A percentile compares a stretch with the other conserved stretches of the same genome.
Evolutionary conservation across 2,113 vertebrate species (phyloP).

Genomic region (Nycticebus coucang): DNA sequence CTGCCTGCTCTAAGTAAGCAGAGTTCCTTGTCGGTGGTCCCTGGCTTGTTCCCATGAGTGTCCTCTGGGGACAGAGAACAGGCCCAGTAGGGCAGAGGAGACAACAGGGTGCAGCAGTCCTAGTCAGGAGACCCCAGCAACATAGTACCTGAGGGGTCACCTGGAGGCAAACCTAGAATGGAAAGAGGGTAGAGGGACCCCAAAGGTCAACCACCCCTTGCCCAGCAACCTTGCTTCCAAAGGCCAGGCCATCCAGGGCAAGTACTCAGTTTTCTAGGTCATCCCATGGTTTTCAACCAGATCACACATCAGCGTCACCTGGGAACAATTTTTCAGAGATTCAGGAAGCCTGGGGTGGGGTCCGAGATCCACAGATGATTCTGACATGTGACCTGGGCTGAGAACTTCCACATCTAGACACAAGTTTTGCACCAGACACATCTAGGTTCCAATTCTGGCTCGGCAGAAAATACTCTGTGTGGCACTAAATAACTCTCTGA

Average conservation of each 20-base stretch:
- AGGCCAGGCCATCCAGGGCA: accelerated
- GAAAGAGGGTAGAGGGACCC: neutral
- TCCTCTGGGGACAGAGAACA: neutral
- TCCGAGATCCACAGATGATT: neutral
- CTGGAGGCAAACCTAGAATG: neutral
- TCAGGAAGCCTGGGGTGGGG: neutral
- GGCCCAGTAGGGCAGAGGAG: neutral
- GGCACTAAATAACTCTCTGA: neutral
- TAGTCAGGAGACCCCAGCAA: neutral
- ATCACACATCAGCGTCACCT: neutral
- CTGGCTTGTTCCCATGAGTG: neutral
- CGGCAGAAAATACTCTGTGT: neutral
- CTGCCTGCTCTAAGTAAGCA: neutral
- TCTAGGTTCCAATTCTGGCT: neutral
- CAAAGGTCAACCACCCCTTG: neutral
- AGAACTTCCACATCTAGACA: neutral
- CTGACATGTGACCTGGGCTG: accelerated
- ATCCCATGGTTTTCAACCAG: neutral
- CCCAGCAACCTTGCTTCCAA: neutral
- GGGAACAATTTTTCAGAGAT: neutral
- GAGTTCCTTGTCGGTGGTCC: neutral
- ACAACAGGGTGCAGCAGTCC: neutral
- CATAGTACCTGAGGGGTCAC: neutral
- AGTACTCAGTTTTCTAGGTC: neutral
- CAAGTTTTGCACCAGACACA: neutral